These are phyloP conservation scores for Heterocephalus glaber DNA, from an alignment of 2,113 vertebrate species.

Conservation along the genomic window DNA sequence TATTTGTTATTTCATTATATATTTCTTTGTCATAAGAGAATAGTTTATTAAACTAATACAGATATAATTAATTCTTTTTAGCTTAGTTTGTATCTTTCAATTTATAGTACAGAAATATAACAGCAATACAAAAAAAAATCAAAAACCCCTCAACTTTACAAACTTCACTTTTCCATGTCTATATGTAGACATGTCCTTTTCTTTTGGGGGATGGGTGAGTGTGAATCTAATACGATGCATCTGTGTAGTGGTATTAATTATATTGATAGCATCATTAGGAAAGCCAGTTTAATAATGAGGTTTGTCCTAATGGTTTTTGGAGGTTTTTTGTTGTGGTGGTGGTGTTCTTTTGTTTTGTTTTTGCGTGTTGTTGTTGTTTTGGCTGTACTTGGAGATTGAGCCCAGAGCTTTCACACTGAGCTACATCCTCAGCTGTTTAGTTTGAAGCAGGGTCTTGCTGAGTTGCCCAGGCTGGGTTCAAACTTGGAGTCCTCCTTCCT, in stretches of 20 bases:
- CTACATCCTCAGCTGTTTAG: not conserved
- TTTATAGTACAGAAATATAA: not conserved
- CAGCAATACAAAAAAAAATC: not conserved
- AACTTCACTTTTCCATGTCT: not conserved
- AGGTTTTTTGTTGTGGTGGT: not conserved
- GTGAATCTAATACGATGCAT: not conserved
- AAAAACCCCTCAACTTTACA: constrained; percentile 6
- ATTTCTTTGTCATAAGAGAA: constrained; percentile 33
- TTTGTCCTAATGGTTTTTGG: not conserved
- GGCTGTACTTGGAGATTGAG: not conserved
- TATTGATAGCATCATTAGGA: constrained; percentile 1
- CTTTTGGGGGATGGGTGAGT: not conserved
- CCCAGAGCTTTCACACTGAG: not conserved
- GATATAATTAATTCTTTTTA: constrained; percentile 19
- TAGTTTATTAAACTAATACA: not conserved
- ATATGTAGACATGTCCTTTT: not conserved
- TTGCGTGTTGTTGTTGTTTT: not conserved
- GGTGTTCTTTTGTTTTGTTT: not conserved
- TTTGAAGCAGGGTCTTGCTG: not conserved
- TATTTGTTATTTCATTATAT: constrained; percentile 27
- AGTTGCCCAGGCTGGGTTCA: not conserved
- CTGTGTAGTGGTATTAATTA: constrained; percentile 7
- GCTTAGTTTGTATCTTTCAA: not conserved
- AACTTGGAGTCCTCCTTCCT: not conserved
- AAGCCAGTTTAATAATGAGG: constrained; percentile 31